phyloP scores from a whole-genome alignment of 1,140 invertebrate genomes.

The Apis laboriosa region DNA sequence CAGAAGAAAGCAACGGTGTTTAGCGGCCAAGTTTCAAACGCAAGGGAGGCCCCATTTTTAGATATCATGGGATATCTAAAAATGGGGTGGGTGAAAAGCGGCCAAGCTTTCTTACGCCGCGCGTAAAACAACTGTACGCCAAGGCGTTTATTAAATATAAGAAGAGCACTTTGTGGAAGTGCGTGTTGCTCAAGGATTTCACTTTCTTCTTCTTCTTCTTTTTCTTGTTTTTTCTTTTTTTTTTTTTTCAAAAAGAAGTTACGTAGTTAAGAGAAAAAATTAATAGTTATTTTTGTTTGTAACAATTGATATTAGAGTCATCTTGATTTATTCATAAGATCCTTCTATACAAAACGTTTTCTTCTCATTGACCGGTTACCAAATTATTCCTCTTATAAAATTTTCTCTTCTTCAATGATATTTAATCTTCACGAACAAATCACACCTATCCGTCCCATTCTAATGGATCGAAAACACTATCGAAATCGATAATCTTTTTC shows the following conservation, averaged over 20 bases:
- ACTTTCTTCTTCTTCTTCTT: background rate
- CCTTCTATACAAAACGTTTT: no score
- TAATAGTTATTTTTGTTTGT: no score
- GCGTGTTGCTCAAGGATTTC: background rate
- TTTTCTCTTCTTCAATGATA: no score
- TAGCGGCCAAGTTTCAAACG: slow-evolving; percentile 27
- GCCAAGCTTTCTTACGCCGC: slow-evolving; percentile 27
- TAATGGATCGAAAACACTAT: background rate
- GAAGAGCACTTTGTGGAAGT: background rate
- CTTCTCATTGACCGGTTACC: no score
- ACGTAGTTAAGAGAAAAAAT: background rate
- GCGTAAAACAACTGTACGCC: background rate
- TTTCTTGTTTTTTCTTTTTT: background rate
- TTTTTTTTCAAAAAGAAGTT: background rate
- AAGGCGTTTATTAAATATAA: slow-evolving; percentile 23
- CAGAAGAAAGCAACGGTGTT: slow-evolving; percentile 49
- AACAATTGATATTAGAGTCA: no score
- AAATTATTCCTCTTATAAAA: no score
- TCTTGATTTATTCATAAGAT: no score
- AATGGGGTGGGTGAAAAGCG: slow-evolving; percentile 14
- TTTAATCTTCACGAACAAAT: background rate
- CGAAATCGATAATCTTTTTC: background rate
- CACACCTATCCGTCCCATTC: no score
- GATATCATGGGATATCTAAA: slow-evolving; percentile 25
- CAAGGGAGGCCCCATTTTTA: background rate